A percentile compares a stretch with the other conserved stretches of the same genome.
These are phyloP conservation scores for Trichogramma pretiosum DNA, from an alignment of 1,140 invertebrate genomes.

Conservation along the genomic window DNA sequence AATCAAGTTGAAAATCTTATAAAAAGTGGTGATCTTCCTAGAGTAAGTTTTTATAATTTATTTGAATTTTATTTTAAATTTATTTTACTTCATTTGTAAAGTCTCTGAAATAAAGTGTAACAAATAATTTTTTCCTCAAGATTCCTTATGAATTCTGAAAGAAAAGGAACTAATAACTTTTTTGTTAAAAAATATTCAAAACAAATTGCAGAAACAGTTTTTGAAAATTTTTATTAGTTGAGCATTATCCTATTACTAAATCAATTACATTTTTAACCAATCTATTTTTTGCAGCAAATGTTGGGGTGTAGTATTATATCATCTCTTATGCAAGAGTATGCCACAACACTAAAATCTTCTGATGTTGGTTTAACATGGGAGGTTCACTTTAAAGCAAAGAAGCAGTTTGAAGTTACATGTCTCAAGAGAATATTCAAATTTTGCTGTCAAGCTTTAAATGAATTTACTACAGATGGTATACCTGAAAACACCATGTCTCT, in stretches of 20 bases:
- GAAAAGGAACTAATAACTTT: too few species aligned
- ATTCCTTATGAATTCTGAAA: too few species aligned
- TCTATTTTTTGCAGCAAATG: constrained; percentile 48
- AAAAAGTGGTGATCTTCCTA: constrained; percentile 52
- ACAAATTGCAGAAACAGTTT: too few species aligned
- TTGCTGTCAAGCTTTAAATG: constrained; percentile 50
- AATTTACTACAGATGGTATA: constrained; percentile 51
- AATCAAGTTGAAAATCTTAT: constrained; percentile 66
- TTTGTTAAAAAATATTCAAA: too few species aligned
- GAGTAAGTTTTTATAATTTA: constrained; percentile 35
- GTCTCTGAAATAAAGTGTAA: background rate
- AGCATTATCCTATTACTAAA: too few species aligned
- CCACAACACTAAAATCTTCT: constrained; percentile 72
- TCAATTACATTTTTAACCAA: constrained; percentile 3
- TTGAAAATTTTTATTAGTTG: too few species aligned
- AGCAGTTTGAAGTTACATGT: constrained; percentile 71
- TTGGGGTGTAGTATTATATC: constrained; percentile 74
- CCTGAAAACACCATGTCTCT: constrained; percentile 47
- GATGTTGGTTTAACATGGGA: constrained; percentile 81
- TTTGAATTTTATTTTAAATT: background rate
- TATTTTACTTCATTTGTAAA: background rate
- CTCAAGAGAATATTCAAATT: constrained; percentile 72
- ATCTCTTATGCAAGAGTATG: constrained; percentile 79
- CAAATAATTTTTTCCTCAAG: background rate
- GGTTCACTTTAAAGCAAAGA: constrained; percentile 74